Evolutionary conservation across 2,888 invertebrate species (phyloP), one percentile per base, ranked within the genome.

Genomic region (Orthosia gothica): DNA sequence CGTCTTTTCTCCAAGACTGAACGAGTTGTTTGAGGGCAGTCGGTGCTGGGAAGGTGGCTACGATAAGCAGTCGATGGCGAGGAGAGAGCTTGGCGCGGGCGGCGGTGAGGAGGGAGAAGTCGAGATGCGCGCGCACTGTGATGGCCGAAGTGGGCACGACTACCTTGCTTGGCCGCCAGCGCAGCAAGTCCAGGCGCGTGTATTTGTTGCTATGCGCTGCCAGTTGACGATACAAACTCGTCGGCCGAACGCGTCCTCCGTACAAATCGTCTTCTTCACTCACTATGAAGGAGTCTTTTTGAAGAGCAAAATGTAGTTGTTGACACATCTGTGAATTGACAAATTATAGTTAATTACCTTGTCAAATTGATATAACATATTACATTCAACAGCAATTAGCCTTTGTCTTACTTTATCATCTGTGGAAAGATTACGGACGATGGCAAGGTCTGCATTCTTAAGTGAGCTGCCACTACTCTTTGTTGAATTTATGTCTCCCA

Each of bases 1-100:
- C 68, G 16, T 88, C 89, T 52, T 80, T 87, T 69, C 91, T 90
- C 91, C 91, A 92, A 72, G 86, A 63, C 45, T 86, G 82, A 9
- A 93, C 85, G 0, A 91, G 74, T 3, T 89, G 83, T 52, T 84
- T 87, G 20, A 86, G 73, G 5, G 59, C 68, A 3, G 70, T 26
- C 3, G 84, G 74, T 5, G 79, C 74, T 47, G 86, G 86, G n/a
- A 81, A 74, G 2, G 79, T 65, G 0, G 82, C 69, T 4, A 87
- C 49, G 5, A 86, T 65, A 32, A 86, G 68, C 5, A 87, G 75
- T 1, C 84, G 82, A 58, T 85, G 76, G 0, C 7, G 58, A 0
- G 70, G 63, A 0, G 74, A 55, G 12, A 86, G 54, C 5, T 55
- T 74, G 9, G 71, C 58, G 1, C 83, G 80, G 3, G 82, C 20